Base-by-base conservation (phyloP, 2,113 vertebrate genomes). In the Pterophyllum scalare region DNA sequence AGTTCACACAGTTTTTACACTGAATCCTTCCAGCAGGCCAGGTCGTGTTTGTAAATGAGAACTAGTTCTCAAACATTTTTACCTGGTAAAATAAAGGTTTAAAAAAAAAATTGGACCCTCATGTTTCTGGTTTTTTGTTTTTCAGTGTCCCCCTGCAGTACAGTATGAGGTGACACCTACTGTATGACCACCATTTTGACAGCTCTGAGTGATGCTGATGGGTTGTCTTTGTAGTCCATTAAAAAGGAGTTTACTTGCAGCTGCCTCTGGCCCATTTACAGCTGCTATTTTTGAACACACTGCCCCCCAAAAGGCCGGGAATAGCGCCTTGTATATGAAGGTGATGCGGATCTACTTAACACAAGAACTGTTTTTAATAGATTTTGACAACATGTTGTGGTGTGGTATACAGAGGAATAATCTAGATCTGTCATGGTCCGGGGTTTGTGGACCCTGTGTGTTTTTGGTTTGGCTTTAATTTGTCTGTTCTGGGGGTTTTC, bases 251-350 rank as follows among this genome's bases (percentile, higher is more conserved):
- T 72, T 72, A 52, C 0, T 52, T 72, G 17, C 65, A 52, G 65
- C 65, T 72, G 24, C 43, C 65, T 72, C 43, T 72, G 65, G 24
- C 43, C 65, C 43, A 52, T 72, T 72, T 52, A 2, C 24, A 52
- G 17, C 43, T 72, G 65, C 65, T 72, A 52, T 72, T 72, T 72
- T 72, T 72, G 65, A 72, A 52, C 24, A 20, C 43, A 52, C 65
- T 28, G 65, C 43, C 65, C 65, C 65, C 65, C 65, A 70, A 52
- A 52, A 70, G 65, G 24, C 24, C 49, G 24, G 24, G 43, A 70
- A 52, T 70, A 70, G 65, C 65, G 19, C 24, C 11, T 24, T 19
- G 64, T 46, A 67, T 9, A 7, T 46, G 24, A 56, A 56, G 19
- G 19, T n/a, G 8, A n/a, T 10, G 52, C 3, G 3, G 19, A 70